Base-by-base conservation (phyloP, 2,113 vertebrate species). In the Pyrgilauda ruficollis region DNA sequence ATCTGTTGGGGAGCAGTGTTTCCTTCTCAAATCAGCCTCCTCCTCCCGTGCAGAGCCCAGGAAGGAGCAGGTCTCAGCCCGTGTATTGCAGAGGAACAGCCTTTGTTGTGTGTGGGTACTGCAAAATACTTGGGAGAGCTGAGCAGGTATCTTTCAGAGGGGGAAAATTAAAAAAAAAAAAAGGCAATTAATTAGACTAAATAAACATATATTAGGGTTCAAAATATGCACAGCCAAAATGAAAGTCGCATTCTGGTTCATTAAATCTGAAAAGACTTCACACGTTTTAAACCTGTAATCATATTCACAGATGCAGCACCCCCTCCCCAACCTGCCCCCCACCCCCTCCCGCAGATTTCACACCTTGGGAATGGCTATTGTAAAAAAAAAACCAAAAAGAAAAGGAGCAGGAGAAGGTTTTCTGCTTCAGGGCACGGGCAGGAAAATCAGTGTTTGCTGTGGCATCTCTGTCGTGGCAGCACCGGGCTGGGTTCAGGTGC, bases 191-290 rank as follows among this genome's bases (percentile, higher is more conserved):
- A 94, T 96, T 95, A 95, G 74, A 35, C 74, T 84, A 93, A 84
- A 88, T 82, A 94, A 81, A 95, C 74, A 81, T 87, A 41, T 23
- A 90, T 82, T 92, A 85, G 64, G 47, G 83, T 85, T 61, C 73
- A 67, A 92, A 95, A 96, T 90, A 93, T 69, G 89, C 89, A 16
- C 74, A 80, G 79, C 92, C 73, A n/a, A 94, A 94, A 84, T 22
- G 85, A 86, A 88, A 96, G 83, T 82, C 72, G 2, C 84, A 21
- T 92, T 73, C 68, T 81, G 78, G 68, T 95, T 96, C 89, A 81
- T 94, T 96, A 94, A 96, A 90, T 86, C 90, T 68, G 66, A 78
- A 94, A 90, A 93, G 89, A 58, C 84, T 90, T 95, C 70, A 44
- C 85, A 93, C 53, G 0, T 84, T 95, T 93, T 84, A 90, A 91